phyloP scores from a whole-genome alignment of 2,113 vertebrate genomes.

The Raphicerus campestris region DNA sequence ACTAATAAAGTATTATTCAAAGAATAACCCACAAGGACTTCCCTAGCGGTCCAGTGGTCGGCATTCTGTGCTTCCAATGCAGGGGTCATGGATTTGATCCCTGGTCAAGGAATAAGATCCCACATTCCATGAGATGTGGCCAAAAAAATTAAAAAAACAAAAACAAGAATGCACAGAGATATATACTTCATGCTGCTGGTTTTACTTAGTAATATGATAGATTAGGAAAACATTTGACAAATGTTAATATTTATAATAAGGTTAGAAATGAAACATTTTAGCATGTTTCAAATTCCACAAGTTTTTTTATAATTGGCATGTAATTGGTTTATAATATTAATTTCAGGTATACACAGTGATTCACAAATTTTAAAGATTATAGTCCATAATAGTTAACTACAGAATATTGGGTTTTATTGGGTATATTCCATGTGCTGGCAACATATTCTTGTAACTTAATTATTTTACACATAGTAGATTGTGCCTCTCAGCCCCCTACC shows the following conservation, averaged over 20 bases:
- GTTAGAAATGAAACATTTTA: constrained; percentile 8
- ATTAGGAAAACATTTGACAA: neutral
- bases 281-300: neutral
- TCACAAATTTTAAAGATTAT: neutral
- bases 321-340: neutral
- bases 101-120: neutral
- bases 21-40: neutral
- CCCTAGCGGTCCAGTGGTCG: fast-evolving
- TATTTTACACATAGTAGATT: neutral
- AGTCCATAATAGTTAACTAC: neutral
- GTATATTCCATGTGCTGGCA: neutral
- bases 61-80: neutral
- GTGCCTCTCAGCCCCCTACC: neutral
- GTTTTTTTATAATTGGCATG: neutral
- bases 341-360: neutral
- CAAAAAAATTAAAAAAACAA: neutral
- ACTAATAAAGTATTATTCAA: neutral
- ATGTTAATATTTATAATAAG: neutral
- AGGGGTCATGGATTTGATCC: neutral
- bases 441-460: neutral
- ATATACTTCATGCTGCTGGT: neutral
- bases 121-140: neutral
- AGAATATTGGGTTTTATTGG: neutral
- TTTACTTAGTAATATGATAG: neutral
- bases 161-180: neutral